Evolutionary conservation across 2,113 vertebrate genomes (phyloP).

Genomic region (Lophius piscatorius): DNA sequence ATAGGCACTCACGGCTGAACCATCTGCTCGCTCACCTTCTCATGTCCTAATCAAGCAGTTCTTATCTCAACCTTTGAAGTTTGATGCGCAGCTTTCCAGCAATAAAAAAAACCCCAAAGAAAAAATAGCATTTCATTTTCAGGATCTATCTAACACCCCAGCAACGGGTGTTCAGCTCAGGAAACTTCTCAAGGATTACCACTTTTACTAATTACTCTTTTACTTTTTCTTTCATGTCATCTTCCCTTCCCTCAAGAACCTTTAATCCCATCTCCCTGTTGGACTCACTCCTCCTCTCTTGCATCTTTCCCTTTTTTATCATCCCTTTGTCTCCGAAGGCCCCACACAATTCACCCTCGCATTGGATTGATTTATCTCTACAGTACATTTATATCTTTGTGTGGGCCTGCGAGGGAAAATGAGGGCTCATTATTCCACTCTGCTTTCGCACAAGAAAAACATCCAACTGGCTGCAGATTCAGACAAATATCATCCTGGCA

Average conservation of each 20-base stretch:
- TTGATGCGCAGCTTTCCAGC: background rate
- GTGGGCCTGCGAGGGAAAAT: conserved; percentile 16
- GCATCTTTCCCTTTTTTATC: conserved; percentile 41
- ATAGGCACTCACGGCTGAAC: conserved; percentile 23
- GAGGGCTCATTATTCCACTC: conserved; percentile 8
- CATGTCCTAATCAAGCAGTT: too few relatives aligned
- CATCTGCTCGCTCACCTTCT: conserved; percentile 47
- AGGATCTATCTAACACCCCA: background rate
- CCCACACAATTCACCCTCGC: conserved; percentile 37
- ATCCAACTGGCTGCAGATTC: conserved; percentile 3
- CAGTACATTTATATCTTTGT: conserved; percentile 15
- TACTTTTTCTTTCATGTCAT: conserved; percentile 40
- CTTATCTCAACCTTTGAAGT: too few relatives aligned
- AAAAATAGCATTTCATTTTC: too few relatives aligned
- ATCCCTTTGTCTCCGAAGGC: conserved; percentile 39
- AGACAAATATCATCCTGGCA: conserved; percentile 40
- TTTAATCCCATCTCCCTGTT: conserved; percentile 44
- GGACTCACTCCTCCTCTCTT: conserved; percentile 1
- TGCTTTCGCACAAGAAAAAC: background rate
- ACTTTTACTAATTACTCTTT: conserved; percentile 38
- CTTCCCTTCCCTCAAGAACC: conserved; percentile 42
- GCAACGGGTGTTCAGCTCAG: background rate
- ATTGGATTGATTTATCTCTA: conserved; percentile 34
- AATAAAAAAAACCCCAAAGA: too few relatives aligned
- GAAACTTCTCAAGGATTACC: conserved; percentile 19